Base-by-base conservation (phyloP, 1,140 invertebrate genomes). In the Scaptomyza montana region DNA sequence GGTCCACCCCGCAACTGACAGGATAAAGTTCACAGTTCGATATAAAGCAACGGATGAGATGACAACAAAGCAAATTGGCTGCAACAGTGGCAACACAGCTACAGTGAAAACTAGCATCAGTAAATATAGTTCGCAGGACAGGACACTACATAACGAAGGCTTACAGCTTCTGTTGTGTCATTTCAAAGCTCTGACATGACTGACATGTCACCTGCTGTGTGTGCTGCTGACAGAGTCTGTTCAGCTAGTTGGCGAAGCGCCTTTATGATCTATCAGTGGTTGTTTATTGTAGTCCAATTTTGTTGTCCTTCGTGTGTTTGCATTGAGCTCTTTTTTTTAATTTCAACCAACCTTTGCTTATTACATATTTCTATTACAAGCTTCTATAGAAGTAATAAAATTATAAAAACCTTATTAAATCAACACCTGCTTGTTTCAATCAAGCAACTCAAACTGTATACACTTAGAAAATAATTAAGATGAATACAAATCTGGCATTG, bases 1-100 rank as follows among this genome's bases (percentile, higher is more conserved):
- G 47, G n/a, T 16, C 39, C 45, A 54, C 13, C 47, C 30, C 25
- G 46, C 25, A 16, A 43, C 47, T 56, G 43, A 46, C 41, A 63
- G 64, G 67, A 51, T 63, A 68, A 55, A 63, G 75, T 77, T 80
- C 68, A 56, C 55, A 80, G 78, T 74, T 80, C 78, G 13, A 73
- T 73, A 80, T 16, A 82, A 82, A 56, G 33, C 51, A 43, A 66
- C 46, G 64, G 55, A 65, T 53, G 64, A n/a, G 41, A n/a, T 47
- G 65, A 60, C 39, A 66, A 65, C 43, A 59, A 68, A 68, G 47
- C 50, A 61, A 70, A 50, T 53, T 55, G 62, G 25, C 25, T 10
- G 57, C 57, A 50, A 55, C 43, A 10, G 36, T 59, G 61, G 13
- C 45, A 63, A 41, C 59, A 49, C 51, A 33, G 33, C 45, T 51